Percentiles rank a stretch among this genome's conserved stretches.
Evolutionary conservation across 2,888 invertebrate species (phyloP).

Genomic region (Dusona sp.): DNA sequence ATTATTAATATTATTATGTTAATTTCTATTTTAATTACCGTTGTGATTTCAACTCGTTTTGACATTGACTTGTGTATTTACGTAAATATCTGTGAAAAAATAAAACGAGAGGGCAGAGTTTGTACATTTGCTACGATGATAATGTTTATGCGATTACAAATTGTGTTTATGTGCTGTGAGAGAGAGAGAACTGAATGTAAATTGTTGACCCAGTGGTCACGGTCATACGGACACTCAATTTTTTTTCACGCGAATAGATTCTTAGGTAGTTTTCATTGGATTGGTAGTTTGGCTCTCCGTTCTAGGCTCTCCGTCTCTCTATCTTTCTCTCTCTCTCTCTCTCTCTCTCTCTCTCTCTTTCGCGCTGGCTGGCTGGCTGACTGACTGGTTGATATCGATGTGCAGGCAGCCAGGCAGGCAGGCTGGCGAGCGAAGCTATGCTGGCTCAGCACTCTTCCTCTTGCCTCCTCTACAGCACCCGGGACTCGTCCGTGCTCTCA

Average conservation of each 20-base stretch:
- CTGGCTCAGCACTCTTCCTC: slow-evolving; percentile 84
- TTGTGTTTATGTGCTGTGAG: not conserved
- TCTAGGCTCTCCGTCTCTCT: slow-evolving; percentile 18
- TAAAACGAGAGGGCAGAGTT: not conserved
- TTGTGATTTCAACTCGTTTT: not conserved
- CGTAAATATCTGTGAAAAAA: not conserved
- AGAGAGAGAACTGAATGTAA: slow-evolving; percentile 33
- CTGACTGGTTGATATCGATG: slow-evolving; percentile 84
- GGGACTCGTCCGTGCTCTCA: slow-evolving; percentile 60
- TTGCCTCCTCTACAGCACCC: slow-evolving; percentile 68
- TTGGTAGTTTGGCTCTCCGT: slow-evolving; percentile 53
- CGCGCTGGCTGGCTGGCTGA: slow-evolving; percentile 80
- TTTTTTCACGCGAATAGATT: slow-evolving; percentile 66
- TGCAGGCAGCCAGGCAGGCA: slow-evolving; percentile 78
- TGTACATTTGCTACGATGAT: not conserved
- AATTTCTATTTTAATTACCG: not conserved
- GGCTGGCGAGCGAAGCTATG: slow-evolving; percentile 77
- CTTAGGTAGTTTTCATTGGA: slow-evolving; percentile 61
- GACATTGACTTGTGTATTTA: not conserved
- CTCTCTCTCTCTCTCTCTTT: slow-evolving; percentile 31
- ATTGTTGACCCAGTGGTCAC: slow-evolving; percentile 68
- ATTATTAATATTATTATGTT: not conserved
- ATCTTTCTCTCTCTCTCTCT: slow-evolving; percentile 39
- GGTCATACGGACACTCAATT: slow-evolving; percentile 62
- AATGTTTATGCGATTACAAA: slow-evolving; percentile 2